Percentiles rank a stretch among this genome's conserved stretches.
phyloP scores from a whole-genome alignment of 2,888 invertebrate species.

The Leptopterna dolabrata region DNA sequence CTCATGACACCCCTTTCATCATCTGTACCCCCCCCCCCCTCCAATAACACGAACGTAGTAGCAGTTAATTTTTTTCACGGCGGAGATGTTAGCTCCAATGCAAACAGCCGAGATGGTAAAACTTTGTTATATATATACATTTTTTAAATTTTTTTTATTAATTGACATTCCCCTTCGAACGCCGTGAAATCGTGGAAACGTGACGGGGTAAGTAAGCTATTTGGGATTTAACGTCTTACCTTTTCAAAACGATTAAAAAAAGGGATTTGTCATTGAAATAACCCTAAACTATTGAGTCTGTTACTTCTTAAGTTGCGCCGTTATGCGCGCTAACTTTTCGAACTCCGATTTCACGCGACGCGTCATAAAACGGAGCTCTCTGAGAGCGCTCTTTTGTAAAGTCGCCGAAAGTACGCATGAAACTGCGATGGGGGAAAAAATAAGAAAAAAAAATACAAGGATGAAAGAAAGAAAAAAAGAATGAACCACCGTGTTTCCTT shows the following conservation, averaged over 20 bases:
- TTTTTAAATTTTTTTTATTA: no score
- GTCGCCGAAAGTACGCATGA: neutral
- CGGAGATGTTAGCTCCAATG: neutral
- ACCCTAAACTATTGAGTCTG: conserved; percentile 3
- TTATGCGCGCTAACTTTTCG: neutral
- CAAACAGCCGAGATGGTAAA: neutral
- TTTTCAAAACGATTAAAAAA: neutral
- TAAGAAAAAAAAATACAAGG: neutral
- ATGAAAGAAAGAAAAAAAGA: neutral
- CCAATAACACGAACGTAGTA: neutral
- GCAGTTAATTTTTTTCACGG: neutral
- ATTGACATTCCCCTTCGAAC: neutral
- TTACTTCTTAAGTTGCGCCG: neutral
- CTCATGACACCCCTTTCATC: neutral
- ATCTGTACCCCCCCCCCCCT: neutral
- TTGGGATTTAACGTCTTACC: neutral
- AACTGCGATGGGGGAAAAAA: neutral
- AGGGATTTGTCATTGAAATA: neutral
- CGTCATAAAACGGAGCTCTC: neutral
- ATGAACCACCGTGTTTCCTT: neutral
- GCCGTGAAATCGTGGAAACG: neutral
- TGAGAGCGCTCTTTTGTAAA: neutral
- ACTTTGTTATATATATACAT: neutral
- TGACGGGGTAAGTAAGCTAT: neutral
- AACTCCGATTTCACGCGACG: conserved; percentile 19